Conservation (phyloP, 1,140 invertebrate species). For the Pararge aegeria region DNA sequence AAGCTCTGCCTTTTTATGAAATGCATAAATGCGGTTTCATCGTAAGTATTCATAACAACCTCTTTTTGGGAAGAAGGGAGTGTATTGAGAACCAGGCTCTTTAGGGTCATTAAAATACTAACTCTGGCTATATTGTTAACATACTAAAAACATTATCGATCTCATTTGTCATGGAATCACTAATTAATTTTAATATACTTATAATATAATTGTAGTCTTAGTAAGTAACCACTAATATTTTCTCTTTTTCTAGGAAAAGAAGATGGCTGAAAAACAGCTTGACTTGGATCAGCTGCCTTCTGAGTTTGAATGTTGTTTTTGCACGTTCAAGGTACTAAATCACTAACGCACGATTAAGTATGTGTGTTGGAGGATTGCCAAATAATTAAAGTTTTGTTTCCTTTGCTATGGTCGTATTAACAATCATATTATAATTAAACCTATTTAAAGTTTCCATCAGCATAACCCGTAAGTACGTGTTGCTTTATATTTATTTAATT, state of each 20-base stretch:
- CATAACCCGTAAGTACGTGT: slow-evolving; percentile 40
- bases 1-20: too few species aligned
- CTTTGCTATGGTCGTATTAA: slow-evolving; percentile 20
- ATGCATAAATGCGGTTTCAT: too few species aligned
- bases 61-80: too few species aligned
- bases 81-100: too few species aligned
- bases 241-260: slow-evolving; percentile 82
- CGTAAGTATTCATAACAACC: too few species aligned
- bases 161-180: not conserved
- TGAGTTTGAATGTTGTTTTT: slow-evolving; percentile 98
- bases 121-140: too few species aligned
- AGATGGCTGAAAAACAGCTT: slow-evolving; percentile 81
- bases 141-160: too few species aligned
- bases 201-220: slow-evolving; percentile 11
- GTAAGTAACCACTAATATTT: slow-evolving; percentile 58
- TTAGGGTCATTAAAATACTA: too few species aligned
- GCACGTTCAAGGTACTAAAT: slow-evolving; percentile 93
- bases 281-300: slow-evolving; percentile 86
- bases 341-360: slow-evolving; percentile 44
- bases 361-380: slow-evolving; percentile 17
- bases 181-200: not conserved
- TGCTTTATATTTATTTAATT: slow-evolving; percentile 31
- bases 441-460: slow-evolving; percentile 29
- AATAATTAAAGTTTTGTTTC: slow-evolving; percentile 14
- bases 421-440: slow-evolving; percentile 23